Conservation (phyloP, 2,888 invertebrate species). For the Resseliella maxima region DNA sequence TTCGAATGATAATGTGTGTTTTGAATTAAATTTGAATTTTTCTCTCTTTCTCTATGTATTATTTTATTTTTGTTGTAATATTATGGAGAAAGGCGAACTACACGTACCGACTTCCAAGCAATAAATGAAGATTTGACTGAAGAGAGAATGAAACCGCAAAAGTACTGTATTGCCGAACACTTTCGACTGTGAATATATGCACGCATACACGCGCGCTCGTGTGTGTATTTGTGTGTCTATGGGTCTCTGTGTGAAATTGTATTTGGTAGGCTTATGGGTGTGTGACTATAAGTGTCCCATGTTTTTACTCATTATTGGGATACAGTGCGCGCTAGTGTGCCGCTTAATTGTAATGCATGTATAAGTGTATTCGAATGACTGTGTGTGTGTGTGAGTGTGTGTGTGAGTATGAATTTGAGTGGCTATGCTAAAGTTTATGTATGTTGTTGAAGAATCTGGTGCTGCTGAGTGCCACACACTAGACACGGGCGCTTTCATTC, state of each 20-base stretch:
- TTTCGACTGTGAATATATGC: neutral
- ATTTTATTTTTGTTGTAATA: neutral
- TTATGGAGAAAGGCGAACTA: conserved; percentile 56
- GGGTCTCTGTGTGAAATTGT: neutral
- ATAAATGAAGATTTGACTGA: conserved; percentile 58
- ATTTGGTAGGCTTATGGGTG: neutral
- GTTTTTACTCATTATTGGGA: no score
- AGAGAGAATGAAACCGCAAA: conserved; percentile 55
- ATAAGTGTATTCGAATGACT: no score
- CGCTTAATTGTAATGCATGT: no score
- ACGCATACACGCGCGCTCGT: neutral
- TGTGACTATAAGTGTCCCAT: neutral
- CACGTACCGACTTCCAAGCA: conserved; percentile 64
- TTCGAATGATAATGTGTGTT: no score
- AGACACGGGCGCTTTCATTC: neutral
- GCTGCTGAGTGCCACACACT: neutral
- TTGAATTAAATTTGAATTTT: neutral
- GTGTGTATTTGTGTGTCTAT: neutral
- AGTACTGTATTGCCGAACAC: conserved; percentile 3
- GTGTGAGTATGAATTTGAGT: no score
- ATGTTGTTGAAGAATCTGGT: conserved; percentile 23
- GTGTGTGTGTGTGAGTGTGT: neutral
- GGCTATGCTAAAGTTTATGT: neutral
- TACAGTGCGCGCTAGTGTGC: neutral
- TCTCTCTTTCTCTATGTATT: neutral